Percentiles rank a stretch among this genome's conserved stretches.
Conservation (phyloP, 2,797 vertebrate genomes). For the Dermochelys coriacea region DNA sequence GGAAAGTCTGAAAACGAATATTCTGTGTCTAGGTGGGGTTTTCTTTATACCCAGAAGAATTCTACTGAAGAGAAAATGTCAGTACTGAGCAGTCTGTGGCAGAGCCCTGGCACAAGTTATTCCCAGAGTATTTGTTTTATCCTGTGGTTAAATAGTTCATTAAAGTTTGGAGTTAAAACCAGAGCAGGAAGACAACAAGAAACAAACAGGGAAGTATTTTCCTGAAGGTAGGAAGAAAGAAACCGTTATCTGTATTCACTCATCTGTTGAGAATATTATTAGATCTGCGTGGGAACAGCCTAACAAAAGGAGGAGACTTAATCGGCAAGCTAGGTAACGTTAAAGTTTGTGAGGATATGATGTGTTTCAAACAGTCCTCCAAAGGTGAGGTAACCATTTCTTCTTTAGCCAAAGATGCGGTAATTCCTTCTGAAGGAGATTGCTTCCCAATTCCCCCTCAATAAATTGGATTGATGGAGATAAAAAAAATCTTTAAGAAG, state of each 20-base stretch:
- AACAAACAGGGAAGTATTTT: constrained; percentile 42
- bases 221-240: constrained; percentile 50
- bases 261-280: constrained; percentile 56
- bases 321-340: constrained; percentile 27
- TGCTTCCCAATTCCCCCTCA: neutral
- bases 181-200: neutral
- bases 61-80: neutral
- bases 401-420: neutral
- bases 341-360: neutral
- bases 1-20: neutral
- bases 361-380: neutral
- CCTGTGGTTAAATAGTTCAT: constrained; percentile 17
- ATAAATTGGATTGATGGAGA: neutral
- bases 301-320: constrained; percentile 48
- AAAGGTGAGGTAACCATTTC: neutral
- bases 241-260: constrained; percentile 19
- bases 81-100: neutral
- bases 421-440: neutral
- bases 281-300: constrained; percentile 47
- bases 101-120: neutral
- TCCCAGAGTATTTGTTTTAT: neutral
- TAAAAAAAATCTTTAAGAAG: neutral
- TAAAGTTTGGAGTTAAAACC: neutral
- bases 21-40: neutral
- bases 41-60: constrained; percentile 17